Conservation (phyloP, 2,113 vertebrate species). For the western clawed frog (Xenopus tropicalis) region UCB_Xtro_10.0 CM004445.2:90800001-90800500, state of each 20-base stretch:
- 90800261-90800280: neutral
- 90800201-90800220: too few relatives aligned
- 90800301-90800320: constrained; percentile 21
- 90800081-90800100: too few relatives aligned
- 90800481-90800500: constrained; percentile 26
- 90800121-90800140: too few relatives aligned
- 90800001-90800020: too few relatives aligned
- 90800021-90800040: too few relatives aligned
- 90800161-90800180: too few relatives aligned
- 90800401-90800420: constrained; percentile 15
- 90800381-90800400: constrained; percentile 24
- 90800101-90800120: too few relatives aligned
- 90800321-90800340: constrained; percentile 17
- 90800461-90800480: constrained; percentile 42
- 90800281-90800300: constrained; percentile 27
- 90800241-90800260: neutral
- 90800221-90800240: neutral
- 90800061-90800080: too few relatives aligned
- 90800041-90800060: too few relatives aligned
- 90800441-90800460: constrained; percentile 16
- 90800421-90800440: constrained; percentile 12
- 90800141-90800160: too few relatives aligned
- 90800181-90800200: too few relatives aligned
- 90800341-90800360: constrained; percentile 16
- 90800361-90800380: constrained; percentile 33